phyloP scores from a whole-genome alignment of 2,113 vertebrate species.

The Brachyhypopomus occidentalis region DNA sequence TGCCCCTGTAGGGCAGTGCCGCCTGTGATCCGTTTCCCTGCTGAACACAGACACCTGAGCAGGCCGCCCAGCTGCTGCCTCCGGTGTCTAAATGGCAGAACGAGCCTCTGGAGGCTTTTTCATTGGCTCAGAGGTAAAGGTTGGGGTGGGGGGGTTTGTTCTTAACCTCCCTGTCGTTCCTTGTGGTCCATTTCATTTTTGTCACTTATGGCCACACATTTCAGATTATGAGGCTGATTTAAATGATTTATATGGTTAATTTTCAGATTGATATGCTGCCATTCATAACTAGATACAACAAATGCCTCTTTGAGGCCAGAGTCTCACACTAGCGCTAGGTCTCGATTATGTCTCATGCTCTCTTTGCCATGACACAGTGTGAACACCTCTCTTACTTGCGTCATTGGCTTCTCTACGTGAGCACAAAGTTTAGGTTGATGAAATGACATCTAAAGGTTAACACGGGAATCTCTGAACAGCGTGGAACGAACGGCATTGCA shows the following conservation, averaged over 20 bases:
- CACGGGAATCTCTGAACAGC: slow-evolving; percentile 18
- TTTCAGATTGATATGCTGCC: slow-evolving; percentile 72
- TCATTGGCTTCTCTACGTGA: slow-evolving; percentile 57
- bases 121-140: slow-evolving; percentile 8
- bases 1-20: too few relatives aligned
- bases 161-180: slow-evolving; percentile 46
- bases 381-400: slow-evolving; percentile 52
- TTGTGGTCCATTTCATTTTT: slow-evolving; percentile 68
- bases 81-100: slow-evolving; percentile 29
- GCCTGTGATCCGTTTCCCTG: too few relatives aligned
- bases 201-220: slow-evolving; percentile 61
- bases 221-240: slow-evolving; percentile 59
- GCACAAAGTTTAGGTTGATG: slow-evolving; percentile 60
- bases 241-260: slow-evolving; percentile 66
- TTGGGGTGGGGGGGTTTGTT: slow-evolving; percentile 14
- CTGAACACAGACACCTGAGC: too few relatives aligned
- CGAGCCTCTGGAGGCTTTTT: slow-evolving; percentile 1
- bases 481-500: not conserved
- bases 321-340: slow-evolving; percentile 58
- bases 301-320: slow-evolving; percentile 64
- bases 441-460: slow-evolving; percentile 11
- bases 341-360: slow-evolving; percentile 69
- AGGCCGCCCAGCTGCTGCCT: slow-evolving; percentile 13
- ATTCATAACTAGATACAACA: slow-evolving; percentile 69
- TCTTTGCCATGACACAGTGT: slow-evolving; percentile 55